Base-by-base conservation (phyloP, 2,113 vertebrate species). In the Physeter macrocephalus region DNA sequence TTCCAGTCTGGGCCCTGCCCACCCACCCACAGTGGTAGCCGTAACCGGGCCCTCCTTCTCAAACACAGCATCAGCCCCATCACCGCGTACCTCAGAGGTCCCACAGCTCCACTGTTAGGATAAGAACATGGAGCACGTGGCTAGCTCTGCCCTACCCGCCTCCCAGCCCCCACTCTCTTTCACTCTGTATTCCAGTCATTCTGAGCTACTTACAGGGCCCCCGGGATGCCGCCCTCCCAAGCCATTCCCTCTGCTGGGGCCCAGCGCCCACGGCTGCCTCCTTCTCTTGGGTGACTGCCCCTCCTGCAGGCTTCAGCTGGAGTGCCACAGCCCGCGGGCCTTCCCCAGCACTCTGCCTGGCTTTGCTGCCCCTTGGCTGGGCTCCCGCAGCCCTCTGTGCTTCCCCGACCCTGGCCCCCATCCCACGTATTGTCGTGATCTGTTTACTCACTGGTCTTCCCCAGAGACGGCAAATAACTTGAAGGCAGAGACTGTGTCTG, bases 391-490 rank as follows among this genome's bases (percentile, higher is more conserved):
- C 54, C 59, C 15, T 8, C 36, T 8, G 2, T 36, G 36, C 90
- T 4, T 59, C 36, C 67, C 46, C 57, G 9, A 0, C 25, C 64
- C 21, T 36, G 17, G 81, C 23, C 39, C 54, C 39, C 3, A 29
- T n/a, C 83, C 43, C 17, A 5, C 0, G 12, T 43, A 41, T 49
- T 64, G 59, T 89, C 90, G 57, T 21, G 62, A 49, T 94, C 75
- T 90, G 43, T 85, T 83, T 71, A 49, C 80, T 71, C 5, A 1
- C 81, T 43, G 0, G 21, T 31, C 90, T 90, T 94, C 66, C 94
- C 85, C 75, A 49, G 61, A 90, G 90, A 77, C 14, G 5, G 88
- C 90, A 91, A 69, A 93, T 93, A 96, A 92, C 82, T 82, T 12
- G 25, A 52, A 92, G 82, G 74, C 80, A 92, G 90, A 43, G 74